A percentile compares a stretch with the other conserved stretches of the same genome.
phyloP scores from a whole-genome alignment of 1,140 invertebrate genomes.

The Pissodes strobi region DNA sequence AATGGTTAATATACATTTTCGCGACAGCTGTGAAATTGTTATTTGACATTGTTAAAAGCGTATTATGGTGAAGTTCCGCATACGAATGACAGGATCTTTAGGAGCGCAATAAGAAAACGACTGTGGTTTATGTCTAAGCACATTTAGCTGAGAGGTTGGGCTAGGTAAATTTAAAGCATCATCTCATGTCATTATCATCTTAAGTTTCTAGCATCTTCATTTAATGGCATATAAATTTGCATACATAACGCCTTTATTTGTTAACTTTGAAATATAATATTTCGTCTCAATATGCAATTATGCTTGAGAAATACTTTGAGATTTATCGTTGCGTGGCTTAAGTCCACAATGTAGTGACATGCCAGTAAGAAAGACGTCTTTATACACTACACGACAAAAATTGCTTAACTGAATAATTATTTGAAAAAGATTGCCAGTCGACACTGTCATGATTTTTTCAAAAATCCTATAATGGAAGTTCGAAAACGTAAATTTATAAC shows the following conservation, averaged over 20 bases:
- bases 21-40: slow-evolving; percentile 27
- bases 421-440: no score
- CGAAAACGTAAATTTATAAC: no score
- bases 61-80: slow-evolving; percentile 17
- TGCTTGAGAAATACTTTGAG: neutral
- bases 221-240: slow-evolving; percentile 29
- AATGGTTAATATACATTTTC: slow-evolving; percentile 27
- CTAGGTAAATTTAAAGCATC: slow-evolving; percentile 23
- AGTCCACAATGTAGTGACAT: no score
- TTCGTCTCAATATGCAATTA: slow-evolving; percentile 19
- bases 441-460: no score
- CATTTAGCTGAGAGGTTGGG: slow-evolving; percentile 7
- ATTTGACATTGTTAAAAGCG: slow-evolving; percentile 30
- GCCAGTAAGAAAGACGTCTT: no score
- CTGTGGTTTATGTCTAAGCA: slow-evolving; percentile 10
- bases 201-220: slow-evolving; percentile 26
- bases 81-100: slow-evolving; percentile 19
- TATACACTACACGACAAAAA: no score
- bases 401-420: no score
- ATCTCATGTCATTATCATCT: slow-evolving; percentile 21
- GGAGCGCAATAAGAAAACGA: slow-evolving; percentile 14
- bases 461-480: no score
- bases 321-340: slow-evolving; percentile 1
- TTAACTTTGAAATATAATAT: slow-evolving; percentile 28
- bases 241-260: slow-evolving; percentile 22